phyloP scores from a whole-genome alignment of 2,888 invertebrate genomes.

The Tetranychus piercei region DNA sequence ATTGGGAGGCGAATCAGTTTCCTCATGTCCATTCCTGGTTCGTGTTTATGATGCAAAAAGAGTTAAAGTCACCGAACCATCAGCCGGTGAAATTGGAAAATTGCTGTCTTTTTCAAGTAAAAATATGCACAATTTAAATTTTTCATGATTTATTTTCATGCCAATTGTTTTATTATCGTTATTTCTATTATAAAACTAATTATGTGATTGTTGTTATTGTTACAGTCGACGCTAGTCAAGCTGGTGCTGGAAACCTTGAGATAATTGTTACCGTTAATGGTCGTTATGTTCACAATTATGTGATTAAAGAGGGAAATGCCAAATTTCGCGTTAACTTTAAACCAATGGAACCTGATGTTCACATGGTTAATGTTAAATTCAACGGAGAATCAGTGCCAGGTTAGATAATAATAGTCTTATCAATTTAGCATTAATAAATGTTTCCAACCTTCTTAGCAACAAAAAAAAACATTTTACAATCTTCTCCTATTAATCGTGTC shows the following conservation, averaged over 20 bases:
- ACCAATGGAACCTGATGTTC: slow-evolving; percentile 67
- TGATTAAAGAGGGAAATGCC: slow-evolving; percentile 89
- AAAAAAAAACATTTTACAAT: no score
- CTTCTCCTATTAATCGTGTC: no score
- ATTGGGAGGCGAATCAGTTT: slow-evolving; percentile 55
- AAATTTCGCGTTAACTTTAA: slow-evolving; percentile 86
- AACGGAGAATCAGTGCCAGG: slow-evolving; percentile 49
- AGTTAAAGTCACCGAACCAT: slow-evolving; percentile 84
- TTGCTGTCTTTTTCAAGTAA: slow-evolving; percentile 82
- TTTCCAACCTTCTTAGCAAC: no score
- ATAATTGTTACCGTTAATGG: slow-evolving; percentile 91
- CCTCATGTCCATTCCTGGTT: slow-evolving; percentile 81
- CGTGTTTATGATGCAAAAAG: slow-evolving; percentile 88
- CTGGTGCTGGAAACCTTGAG: slow-evolving; percentile 85
- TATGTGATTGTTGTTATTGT: background rate
- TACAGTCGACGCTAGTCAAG: slow-evolving; percentile 42
- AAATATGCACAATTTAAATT: slow-evolving; percentile 28
- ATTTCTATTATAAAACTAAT: background rate
- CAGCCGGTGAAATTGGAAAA: slow-evolving; percentile 63
- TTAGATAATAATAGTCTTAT: slow-evolving; percentile 27
- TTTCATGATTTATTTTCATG: background rate
- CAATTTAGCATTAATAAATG: no score
- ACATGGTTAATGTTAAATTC: slow-evolving; percentile 70
- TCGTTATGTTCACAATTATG: slow-evolving; percentile 91
- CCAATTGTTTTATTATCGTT: background rate